phyloP scores from a whole-genome alignment of 2,888 invertebrate species.

The Rhaphigaster nebulosa region DNA sequence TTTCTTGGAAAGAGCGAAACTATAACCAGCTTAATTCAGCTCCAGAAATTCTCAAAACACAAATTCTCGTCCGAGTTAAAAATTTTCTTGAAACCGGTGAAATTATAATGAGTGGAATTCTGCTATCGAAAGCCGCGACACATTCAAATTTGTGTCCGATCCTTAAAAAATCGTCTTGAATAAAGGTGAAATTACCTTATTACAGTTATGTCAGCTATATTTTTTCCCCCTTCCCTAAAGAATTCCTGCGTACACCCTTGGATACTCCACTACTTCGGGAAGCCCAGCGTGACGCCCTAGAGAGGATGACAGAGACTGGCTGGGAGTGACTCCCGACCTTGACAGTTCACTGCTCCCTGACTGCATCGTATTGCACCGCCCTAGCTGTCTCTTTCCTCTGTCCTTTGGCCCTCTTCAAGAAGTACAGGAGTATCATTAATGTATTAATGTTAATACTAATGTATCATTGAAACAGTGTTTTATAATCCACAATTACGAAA shows the following conservation, averaged over 20 bases:
- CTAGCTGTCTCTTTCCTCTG: not conserved
- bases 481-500: not conserved
- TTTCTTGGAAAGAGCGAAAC: too few relatives aligned
- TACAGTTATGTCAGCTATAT: too few relatives aligned
- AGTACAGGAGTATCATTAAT: not conserved
- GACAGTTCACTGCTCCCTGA: conserved; percentile 24
- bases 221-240: too few relatives aligned
- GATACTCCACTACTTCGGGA: not conserved
- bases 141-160: too few relatives aligned
- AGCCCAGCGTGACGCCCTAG: not conserved
- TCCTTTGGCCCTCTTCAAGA: not conserved
- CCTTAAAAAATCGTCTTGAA: too few relatives aligned
- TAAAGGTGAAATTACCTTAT: too few relatives aligned
- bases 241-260: not conserved
- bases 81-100: too few relatives aligned
- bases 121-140: too few relatives aligned
- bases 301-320: conserved; percentile 5
- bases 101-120: too few relatives aligned
- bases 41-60: too few relatives aligned
- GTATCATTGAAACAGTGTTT: not conserved
- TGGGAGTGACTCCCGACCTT: not conserved
- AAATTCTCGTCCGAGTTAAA: too few relatives aligned
- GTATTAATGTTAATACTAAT: not conserved
- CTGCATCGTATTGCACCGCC: conserved; percentile 27
- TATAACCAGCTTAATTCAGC: too few relatives aligned